phyloP scores from a whole-genome alignment of 2,888 invertebrate species.

The Cryptocephalus primarius region DNA sequence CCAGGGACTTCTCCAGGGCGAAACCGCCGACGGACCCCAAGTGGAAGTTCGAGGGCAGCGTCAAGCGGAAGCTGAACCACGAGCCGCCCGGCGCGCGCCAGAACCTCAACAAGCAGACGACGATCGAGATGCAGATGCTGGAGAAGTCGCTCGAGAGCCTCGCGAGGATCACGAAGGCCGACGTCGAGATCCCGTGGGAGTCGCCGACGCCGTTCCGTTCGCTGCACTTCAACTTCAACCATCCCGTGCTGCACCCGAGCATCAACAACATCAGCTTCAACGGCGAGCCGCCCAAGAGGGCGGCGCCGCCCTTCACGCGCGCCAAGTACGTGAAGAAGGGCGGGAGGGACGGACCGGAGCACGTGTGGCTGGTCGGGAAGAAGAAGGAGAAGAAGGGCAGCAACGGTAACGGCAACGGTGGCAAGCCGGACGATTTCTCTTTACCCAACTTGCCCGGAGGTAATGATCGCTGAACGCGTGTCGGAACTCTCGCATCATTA shows the following conservation, averaged over 20 bases:
- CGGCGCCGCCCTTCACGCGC: constrained; percentile 25
- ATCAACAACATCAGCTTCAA: constrained; percentile 35
- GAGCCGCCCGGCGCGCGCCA: constrained; percentile 11
- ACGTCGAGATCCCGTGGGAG: constrained; percentile 4
- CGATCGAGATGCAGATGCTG: constrained; percentile 24
- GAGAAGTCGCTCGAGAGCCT: constrained; percentile 27
- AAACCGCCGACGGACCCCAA: neutral
- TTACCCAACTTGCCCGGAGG: constrained; percentile 54
- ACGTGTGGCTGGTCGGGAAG: constrained; percentile 17
- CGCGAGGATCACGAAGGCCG: constrained; percentile 15
- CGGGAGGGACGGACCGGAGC: constrained; percentile 19
- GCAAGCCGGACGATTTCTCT: constrained; percentile 42
- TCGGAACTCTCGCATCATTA: neutral
- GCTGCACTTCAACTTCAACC: constrained; percentile 22
- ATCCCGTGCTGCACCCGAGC: constrained; percentile 26
- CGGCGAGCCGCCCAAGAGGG: constrained; percentile 20
- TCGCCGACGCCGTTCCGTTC: constrained; percentile 33
- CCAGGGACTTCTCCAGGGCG: no score
- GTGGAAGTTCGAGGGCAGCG: constrained; percentile 12
- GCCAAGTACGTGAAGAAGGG: constrained; percentile 27
- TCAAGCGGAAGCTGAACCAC: constrained; percentile 30
- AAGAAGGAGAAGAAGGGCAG: constrained; percentile 16
- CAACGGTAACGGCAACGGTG: constrained; percentile 14
- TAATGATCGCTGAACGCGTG: constrained; percentile 18
- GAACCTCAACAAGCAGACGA: neutral